A percentile compares a stretch with the other conserved stretches of the same genome.
Conservation (phyloP, 2,888 invertebrate species). For the Myathropa florea region DNA sequence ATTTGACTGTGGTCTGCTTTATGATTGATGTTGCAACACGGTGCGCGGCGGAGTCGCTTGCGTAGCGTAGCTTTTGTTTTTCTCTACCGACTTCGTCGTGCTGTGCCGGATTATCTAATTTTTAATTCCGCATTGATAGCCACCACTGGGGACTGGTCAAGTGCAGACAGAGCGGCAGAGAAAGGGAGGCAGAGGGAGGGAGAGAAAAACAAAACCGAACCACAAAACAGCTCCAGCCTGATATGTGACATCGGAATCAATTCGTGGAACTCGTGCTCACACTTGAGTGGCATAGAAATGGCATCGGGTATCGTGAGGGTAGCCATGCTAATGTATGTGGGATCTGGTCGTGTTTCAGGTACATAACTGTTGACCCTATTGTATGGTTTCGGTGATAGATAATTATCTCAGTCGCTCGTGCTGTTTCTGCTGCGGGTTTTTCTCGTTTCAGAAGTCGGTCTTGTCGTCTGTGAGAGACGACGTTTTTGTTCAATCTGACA, state of each 20-base stretch:
- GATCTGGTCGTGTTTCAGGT: conserved; percentile 9
- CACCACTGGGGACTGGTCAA: conserved; percentile 56
- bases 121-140: conserved; percentile 65
- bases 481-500: neutral
- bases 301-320: conserved; percentile 4
- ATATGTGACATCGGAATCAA: conserved; percentile 14
- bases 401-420: conserved; percentile 9
- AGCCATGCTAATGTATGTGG: neutral
- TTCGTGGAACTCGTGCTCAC: conserved; percentile 31
- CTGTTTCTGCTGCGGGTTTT: neutral
- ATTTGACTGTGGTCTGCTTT: conserved; percentile 49
- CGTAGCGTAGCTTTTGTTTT: conserved; percentile 41
- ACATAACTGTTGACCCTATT: conserved; percentile 32
- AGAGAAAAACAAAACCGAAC: conserved; percentile 36
- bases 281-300: conserved; percentile 17
- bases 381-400: neutral
- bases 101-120: conserved; percentile 61
- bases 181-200: neutral
- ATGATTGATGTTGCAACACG: conserved; percentile 63
- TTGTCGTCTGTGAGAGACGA: neutral
- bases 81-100: neutral
- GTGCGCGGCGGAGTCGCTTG: conserved; percentile 19
- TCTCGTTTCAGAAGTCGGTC: neutral
- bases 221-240: conserved; percentile 14
- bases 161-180: conserved; percentile 28